These are phyloP conservation scores for Onthophagus sagittarius DNA, from an alignment of 2,888 invertebrate genomes.

Conservation along the genomic window DNA sequence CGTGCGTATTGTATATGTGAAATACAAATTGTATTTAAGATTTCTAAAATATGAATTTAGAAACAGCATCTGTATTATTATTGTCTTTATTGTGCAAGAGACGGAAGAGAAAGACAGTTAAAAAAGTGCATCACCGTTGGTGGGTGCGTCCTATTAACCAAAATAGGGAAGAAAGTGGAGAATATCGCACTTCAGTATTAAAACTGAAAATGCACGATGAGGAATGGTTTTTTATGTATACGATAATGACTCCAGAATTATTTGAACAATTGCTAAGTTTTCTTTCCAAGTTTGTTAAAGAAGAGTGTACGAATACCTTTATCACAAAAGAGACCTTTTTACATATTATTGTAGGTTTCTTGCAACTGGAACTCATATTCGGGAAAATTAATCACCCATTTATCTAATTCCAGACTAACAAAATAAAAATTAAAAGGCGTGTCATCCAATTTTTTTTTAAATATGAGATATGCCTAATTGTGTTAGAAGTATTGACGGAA, in stretches of 20 bases:
- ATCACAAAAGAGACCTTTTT: slow-evolving; percentile 15
- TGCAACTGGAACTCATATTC: slow-evolving; percentile 8
- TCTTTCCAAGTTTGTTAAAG: slow-evolving; percentile 24
- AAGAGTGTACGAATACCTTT: slow-evolving; percentile 30
- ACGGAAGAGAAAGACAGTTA: no score
- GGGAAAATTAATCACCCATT: slow-evolving; percentile 24
- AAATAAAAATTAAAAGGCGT: slow-evolving; percentile 32
- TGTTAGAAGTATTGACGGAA: slow-evolving; percentile 36
- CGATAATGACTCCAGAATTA: slow-evolving; percentile 20
- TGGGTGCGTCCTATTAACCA: slow-evolving; percentile 28
- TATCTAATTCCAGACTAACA: slow-evolving; percentile 28
- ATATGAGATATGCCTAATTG: slow-evolving; percentile 32
- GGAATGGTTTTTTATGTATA: slow-evolving; percentile 30
- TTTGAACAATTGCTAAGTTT: slow-evolving; percentile 20
- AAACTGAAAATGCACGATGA: slow-evolving; percentile 30
- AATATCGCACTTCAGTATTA: slow-evolving; percentile 27
- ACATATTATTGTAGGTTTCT: slow-evolving; percentile 19
- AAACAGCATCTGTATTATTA: no score
- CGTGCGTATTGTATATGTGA: no score
- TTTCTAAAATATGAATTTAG: no score
- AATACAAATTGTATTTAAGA: no score
- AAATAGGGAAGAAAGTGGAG: slow-evolving; percentile 21
- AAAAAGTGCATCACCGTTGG: slow-evolving; percentile 8
- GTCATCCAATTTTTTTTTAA: slow-evolving; percentile 30
- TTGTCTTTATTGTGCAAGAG: no score